Evolutionary conservation across 1,140 invertebrate species (phyloP).

Genomic region (Drosophila sturtevanti): DNA sequence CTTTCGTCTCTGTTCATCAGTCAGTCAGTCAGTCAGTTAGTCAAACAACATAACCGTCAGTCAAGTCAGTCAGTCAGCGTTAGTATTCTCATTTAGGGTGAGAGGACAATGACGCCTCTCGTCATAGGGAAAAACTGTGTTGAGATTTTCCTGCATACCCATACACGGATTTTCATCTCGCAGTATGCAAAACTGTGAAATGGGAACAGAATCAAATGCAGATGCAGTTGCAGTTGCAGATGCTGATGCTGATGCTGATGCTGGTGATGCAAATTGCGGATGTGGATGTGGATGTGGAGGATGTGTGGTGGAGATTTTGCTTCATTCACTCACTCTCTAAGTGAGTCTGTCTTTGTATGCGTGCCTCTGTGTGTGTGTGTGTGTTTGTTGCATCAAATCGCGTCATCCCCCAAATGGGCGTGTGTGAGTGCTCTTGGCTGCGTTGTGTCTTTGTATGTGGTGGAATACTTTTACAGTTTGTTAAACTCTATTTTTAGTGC

Average conservation of each 20-base stretch:
- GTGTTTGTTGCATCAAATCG: constrained; percentile 45
- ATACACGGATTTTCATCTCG: constrained; percentile 19
- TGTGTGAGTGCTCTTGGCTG: constrained; percentile 29
- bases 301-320: neutral
- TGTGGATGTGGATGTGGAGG: neutral
- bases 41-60: constrained; percentile 15
- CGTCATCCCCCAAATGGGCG: constrained; percentile 51
- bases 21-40: constrained; percentile 39
- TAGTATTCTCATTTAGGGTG: neutral
- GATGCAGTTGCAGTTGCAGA: neutral
- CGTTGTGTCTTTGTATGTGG: constrained; percentile 70
- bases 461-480: constrained; percentile 80
- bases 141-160: constrained; percentile 63
- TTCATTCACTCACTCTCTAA: constrained; percentile 3
- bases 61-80: constrained; percentile 42
- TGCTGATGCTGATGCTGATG: constrained; percentile 5
- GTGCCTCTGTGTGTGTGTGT: neutral
- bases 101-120: constrained; percentile 68
- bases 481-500: constrained; percentile 81
- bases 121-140: constrained; percentile 55
- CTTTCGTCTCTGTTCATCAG: constrained; percentile 35
- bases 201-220: constrained; percentile 2
- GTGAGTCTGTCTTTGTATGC: neutral
- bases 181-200: constrained; percentile 18
- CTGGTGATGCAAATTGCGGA: neutral